phyloP scores from a whole-genome alignment of 2,797 vertebrate species.

The Sparidentex hasta region DNA sequence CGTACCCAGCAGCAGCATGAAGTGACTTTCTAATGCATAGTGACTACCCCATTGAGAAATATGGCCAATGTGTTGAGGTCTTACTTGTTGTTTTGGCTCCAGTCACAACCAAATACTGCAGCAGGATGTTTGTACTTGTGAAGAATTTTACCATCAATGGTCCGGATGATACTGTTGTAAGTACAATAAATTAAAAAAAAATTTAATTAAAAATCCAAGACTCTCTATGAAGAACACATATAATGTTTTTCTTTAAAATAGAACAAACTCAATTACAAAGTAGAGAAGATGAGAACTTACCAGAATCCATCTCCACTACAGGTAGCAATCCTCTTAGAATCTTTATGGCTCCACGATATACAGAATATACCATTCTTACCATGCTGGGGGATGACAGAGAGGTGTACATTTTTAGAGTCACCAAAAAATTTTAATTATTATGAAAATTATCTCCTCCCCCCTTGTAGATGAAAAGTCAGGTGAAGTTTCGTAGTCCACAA shows the following conservation, averaged over 20 bases:
- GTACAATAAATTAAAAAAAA: slow-evolving; percentile 1
- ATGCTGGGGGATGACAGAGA: slow-evolving; percentile 85
- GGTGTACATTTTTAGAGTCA: background rate
- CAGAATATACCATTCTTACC: slow-evolving; percentile 98
- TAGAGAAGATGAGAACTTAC: slow-evolving; percentile 79
- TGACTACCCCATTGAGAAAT: background rate
- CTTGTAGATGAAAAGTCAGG: no score
- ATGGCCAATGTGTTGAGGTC: slow-evolving; percentile 6
- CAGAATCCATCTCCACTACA: slow-evolving; percentile 97
- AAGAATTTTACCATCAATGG: slow-evolving; percentile 93
- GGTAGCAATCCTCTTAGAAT: slow-evolving; percentile 97
- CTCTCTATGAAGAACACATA: background rate
- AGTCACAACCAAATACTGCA: slow-evolving; percentile 97
- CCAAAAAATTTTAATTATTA: no score
- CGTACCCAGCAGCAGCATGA: background rate
- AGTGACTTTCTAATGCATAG: background rate
- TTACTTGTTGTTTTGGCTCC: slow-evolving; percentile 99
- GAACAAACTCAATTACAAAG: background rate
- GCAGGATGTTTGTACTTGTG: slow-evolving; percentile 98
- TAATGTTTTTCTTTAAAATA: background rate
- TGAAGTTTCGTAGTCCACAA: no score
- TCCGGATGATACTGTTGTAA: slow-evolving; percentile 92
- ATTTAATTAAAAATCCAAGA: background rate
- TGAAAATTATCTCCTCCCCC: no score
- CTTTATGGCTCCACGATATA: slow-evolving; percentile 99